Evolutionary conservation across 2,888 invertebrate genomes (phyloP).

Genomic region (Chymomyza caudatula): DNA sequence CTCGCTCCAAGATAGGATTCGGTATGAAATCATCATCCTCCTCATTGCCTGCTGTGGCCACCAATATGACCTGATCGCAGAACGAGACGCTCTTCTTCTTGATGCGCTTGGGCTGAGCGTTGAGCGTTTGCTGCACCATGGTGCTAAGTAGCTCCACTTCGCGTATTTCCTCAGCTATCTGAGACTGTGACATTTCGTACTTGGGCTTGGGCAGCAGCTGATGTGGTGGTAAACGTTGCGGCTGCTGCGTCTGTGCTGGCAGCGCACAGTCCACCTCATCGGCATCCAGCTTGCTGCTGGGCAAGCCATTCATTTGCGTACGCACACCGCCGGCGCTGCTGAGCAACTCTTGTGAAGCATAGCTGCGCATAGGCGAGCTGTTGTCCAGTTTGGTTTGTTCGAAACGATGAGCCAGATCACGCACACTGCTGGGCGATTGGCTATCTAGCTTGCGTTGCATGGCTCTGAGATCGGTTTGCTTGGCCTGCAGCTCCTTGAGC

Average conservation of each 20-base stretch:
- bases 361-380: constrained; percentile 62
- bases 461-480: constrained; percentile 83
- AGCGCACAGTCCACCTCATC: constrained; percentile 75
- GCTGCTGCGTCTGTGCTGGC: too few species aligned
- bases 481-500: constrained; percentile 88
- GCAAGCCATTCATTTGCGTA: constrained; percentile 79
- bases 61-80: constrained; percentile 94
- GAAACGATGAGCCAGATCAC: constrained; percentile 90
- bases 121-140: constrained; percentile 79
- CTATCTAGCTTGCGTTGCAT: constrained; percentile 56
- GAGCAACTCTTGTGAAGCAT: constrained; percentile 75
- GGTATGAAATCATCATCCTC: constrained; percentile 94
- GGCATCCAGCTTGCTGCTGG: constrained; percentile 53
- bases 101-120: constrained; percentile 81
- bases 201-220: constrained; percentile 73
- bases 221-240: constrained; percentile 54
- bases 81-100: constrained; percentile 97
- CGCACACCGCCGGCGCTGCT: constrained; percentile 60
- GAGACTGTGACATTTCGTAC: constrained; percentile 78
- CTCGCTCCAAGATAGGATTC: constrained; percentile 92
- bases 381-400: constrained; percentile 79
- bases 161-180: constrained; percentile 80
- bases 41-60: constrained; percentile 94
- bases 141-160: constrained; percentile 81
- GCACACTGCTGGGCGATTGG: constrained; percentile 79